Percentiles rank a stretch among this genome's conserved stretches.
Conservation (phyloP, 2,797 vertebrate species). For the Malurus splendens region DNA sequence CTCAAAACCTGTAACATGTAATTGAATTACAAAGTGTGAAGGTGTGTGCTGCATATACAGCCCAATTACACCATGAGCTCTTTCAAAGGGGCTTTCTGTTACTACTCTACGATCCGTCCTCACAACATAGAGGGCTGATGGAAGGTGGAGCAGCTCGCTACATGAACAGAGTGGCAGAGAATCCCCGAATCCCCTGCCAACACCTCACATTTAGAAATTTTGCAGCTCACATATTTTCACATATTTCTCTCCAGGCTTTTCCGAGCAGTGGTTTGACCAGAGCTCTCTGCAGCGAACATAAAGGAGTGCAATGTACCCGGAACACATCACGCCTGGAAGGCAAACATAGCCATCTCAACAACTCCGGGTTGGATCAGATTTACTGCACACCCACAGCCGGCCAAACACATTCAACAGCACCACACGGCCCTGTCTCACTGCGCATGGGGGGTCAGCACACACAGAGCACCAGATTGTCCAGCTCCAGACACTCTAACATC, state of each 20-base stretch:
- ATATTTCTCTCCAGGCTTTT: background rate
- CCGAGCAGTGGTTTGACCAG: background rate
- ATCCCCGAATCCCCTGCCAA: background rate
- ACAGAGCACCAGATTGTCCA: background rate
- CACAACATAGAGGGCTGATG: background rate
- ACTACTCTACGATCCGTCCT: background rate
- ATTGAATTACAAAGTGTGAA: background rate
- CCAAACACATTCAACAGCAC: accelerated
- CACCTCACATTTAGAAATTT: background rate
- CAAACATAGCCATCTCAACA: background rate
- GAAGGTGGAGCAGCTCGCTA: background rate
- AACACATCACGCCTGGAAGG: background rate
- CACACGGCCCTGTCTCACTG: accelerated
- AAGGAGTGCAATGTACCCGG: background rate
- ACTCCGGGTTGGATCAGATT: accelerated
- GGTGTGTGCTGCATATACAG: background rate
- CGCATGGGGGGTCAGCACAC: accelerated
- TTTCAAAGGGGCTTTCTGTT: background rate
- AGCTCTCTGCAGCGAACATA: background rate
- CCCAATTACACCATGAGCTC: background rate
- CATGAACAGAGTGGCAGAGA: accelerated
- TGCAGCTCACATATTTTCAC: background rate
- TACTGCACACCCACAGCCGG: accelerated
- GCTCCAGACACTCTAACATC: background rate
- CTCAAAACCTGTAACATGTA: background rate